Percentiles rank a stretch among this genome's conserved stretches.
Evolutionary conservation across 2,113 vertebrate genomes (phyloP).

Genomic region (Stomatorhinus ivindoensis): DNA sequence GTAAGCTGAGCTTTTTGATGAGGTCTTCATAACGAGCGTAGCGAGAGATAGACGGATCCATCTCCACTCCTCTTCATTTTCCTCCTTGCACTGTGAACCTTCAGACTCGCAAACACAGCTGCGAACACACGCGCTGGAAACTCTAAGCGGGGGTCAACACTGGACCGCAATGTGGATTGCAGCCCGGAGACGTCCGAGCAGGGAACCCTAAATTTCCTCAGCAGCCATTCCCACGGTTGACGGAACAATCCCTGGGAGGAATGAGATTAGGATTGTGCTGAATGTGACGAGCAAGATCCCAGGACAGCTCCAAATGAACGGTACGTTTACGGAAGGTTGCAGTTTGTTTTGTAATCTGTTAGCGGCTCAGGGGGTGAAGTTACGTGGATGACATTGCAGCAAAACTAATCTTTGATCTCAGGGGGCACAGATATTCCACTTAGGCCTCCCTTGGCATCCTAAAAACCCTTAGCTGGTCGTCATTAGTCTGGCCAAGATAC

Average conservation of each 20-base stretch:
- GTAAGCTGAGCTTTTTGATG: conserved; percentile 12
- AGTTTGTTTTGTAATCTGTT: conserved; percentile 7
- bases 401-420: not conserved
- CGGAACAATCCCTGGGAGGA: not conserved
- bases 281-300: not conserved
- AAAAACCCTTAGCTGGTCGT: not conserved
- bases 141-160: conserved; percentile 18
- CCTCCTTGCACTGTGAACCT: conserved; percentile 38
- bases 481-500: not conserved
- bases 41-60: conserved; percentile 36
- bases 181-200: not conserved
- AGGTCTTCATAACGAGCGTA: conserved; percentile 20
- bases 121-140: conserved; percentile 32
- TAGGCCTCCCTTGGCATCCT: not conserved
- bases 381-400: not conserved
- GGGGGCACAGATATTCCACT: not conserved
- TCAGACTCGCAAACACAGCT: conserved; percentile 38
- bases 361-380: not conserved
- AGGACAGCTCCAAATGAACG: not conserved
- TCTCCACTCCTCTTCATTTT: conserved; percentile 34
- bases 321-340: not conserved
- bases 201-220: not conserved
- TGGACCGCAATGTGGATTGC: conserved; percentile 18
- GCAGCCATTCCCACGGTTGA: not conserved
- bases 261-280: not conserved